phyloP scores from a whole-genome alignment of 2,113 vertebrate genomes.

The Myxocyprinus asiaticus region DNA sequence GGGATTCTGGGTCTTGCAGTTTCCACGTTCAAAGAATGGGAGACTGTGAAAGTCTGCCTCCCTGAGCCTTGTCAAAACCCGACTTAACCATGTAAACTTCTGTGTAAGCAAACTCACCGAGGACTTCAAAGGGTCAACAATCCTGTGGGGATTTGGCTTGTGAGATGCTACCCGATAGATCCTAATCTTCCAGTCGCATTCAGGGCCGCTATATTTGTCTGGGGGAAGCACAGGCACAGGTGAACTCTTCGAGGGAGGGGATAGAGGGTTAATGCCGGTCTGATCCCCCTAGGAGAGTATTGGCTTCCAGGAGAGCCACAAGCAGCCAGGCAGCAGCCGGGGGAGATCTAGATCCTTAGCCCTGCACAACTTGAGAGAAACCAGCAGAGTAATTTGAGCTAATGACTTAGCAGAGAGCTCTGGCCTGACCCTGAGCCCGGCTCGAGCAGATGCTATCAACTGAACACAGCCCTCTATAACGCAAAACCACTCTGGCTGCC shows the following conservation, averaged over 20 bases:
- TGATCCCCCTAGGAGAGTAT: constrained; percentile 80
- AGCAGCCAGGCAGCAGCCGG: constrained; percentile 67
- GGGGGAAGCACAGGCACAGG: constrained; percentile 71
- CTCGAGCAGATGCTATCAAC: constrained; percentile 77
- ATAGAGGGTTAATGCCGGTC: constrained; percentile 73
- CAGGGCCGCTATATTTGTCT: constrained; percentile 68
- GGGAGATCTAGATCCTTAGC: constrained; percentile 55
- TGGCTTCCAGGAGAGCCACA: constrained; percentile 74
- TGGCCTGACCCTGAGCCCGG: constrained; percentile 72
- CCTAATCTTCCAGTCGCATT: constrained; percentile 63
- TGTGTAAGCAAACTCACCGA: constrained; percentile 71
- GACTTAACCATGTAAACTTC: constrained; percentile 74
- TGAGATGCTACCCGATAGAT: constrained; percentile 68
- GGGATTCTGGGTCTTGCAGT: constrained; percentile 59
- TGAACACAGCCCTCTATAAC: constrained; percentile 77
- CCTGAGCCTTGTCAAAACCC: constrained; percentile 71
- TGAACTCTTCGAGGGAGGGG: constrained; percentile 67
- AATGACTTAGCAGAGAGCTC: constrained; percentile 80
- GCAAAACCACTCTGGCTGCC: background rate
- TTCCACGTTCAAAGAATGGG: constrained; percentile 48
- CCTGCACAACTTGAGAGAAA: constrained; percentile 71
- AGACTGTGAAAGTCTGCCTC: constrained; percentile 67
- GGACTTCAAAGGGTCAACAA: constrained; percentile 75
- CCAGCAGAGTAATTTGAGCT: constrained; percentile 80
- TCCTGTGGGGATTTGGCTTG: constrained; percentile 65